Percentiles rank a stretch among this genome's conserved stretches.
Evolutionary conservation across 2,888 invertebrate species (phyloP).

Genomic region (Drosophila atripex): DNA sequence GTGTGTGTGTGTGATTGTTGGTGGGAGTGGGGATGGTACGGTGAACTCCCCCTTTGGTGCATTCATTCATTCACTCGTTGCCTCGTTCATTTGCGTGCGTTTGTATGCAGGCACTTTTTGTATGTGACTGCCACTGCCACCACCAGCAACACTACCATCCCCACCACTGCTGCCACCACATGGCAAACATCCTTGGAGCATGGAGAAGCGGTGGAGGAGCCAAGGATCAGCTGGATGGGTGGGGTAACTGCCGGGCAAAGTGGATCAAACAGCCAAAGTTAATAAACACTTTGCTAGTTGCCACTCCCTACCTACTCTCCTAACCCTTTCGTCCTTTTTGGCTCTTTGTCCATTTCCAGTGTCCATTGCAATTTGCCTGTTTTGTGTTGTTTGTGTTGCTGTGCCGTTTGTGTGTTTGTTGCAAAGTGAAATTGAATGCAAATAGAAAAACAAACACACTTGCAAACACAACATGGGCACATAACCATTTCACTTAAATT

Average conservation of each 20-base stretch:
- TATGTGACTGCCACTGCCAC: conserved; percentile 29
- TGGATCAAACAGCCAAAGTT: conserved; percentile 78
- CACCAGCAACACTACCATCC: conserved; percentile 39
- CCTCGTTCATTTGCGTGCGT: conserved; percentile 32
- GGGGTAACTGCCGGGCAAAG: conserved; percentile 56
- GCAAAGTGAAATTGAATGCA: conserved; percentile 77
- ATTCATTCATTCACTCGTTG: conserved; percentile 55
- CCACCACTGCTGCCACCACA: not conserved
- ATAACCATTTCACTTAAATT: conserved; percentile 67
- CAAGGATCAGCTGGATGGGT: conserved; percentile 3
- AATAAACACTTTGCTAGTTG: conserved; percentile 67
- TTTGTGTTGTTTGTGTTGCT: not conserved
- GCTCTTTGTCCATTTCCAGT: conserved; percentile 47
- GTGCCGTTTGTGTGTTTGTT: conserved; percentile 49
- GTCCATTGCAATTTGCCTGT: conserved; percentile 68
- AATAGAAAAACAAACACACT: conserved; percentile 65
- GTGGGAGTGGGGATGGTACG: not conserved
- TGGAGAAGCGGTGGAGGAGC: conserved; percentile 7
- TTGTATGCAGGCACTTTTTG: conserved; percentile 41
- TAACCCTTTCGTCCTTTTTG: not conserved
- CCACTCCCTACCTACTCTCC: not conserved
- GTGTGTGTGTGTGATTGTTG: not conserved
- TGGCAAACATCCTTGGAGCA: conserved; percentile 65
- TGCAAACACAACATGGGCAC: conserved; percentile 16
- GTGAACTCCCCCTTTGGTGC: conserved; percentile 13